A percentile compares a stretch with the other conserved stretches of the same genome.
Evolutionary conservation across 2,888 invertebrate species (phyloP).

Genomic region (Norana najaformis): DNA sequence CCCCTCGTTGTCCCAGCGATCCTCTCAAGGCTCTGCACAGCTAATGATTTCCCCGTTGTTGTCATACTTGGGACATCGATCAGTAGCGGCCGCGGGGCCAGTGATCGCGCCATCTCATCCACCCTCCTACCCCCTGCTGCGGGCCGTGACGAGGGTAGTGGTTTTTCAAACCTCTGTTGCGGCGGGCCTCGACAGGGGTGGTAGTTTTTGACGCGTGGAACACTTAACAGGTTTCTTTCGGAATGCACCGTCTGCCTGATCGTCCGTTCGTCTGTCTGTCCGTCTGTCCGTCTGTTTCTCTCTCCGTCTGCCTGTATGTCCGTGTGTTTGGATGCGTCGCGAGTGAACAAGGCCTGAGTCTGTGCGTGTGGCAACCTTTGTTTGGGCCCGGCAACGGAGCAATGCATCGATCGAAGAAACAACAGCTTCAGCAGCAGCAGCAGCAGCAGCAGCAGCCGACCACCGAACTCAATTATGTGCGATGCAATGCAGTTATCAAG

Average conservation of each 20-base stretch:
- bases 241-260: not conserved
- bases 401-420: not conserved
- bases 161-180: not conserved
- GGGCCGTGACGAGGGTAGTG: not conserved
- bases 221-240: not conserved
- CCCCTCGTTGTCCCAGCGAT: not conserved
- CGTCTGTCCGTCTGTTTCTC: not conserved
- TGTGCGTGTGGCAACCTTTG: slow-evolving; percentile 2
- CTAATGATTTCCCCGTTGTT: not conserved
- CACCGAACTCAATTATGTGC: not conserved
- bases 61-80: not conserved
- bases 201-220: not conserved
- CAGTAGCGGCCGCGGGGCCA: not conserved
- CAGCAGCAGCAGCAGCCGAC: not conserved
- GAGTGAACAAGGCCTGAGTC: not conserved
- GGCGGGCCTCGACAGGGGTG: not conserved
- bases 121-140: not conserved
- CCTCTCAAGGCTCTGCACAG: not conserved
- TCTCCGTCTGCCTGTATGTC: not conserved
- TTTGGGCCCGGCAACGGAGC: not conserved
- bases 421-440: not conserved
- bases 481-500: not conserved
- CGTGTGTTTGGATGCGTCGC: not conserved
- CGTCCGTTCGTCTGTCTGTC: not conserved
- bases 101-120: not conserved